These are phyloP conservation scores for Physella acuta DNA, from an alignment of 1,140 invertebrate genomes.

Conservation along the genomic window DNA sequence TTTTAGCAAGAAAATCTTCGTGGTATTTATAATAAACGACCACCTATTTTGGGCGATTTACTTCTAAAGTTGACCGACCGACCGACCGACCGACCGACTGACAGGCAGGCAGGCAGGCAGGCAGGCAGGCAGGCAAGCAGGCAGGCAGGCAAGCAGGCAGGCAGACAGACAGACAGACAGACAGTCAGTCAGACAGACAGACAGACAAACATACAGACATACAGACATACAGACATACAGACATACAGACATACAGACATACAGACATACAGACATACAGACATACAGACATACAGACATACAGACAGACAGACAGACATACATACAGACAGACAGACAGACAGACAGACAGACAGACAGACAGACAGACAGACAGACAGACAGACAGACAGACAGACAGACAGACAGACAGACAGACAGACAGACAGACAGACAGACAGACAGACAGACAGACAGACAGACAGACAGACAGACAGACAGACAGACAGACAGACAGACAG, in stretches of 20 bases:
- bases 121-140: no score
- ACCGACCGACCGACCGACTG: no score
- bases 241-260: constrained; percentile 2
- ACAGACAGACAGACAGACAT: no score
- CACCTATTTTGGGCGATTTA: not conserved
- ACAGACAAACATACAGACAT: no score
- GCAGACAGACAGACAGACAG: no score
- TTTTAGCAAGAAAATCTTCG: not conserved
- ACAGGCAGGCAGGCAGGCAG: no score
- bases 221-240: constrained; percentile 1
- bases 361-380: constrained; percentile 7
- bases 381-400: constrained; percentile 9
- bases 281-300: not conserved
- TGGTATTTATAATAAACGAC: not conserved
- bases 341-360: constrained; percentile 11
- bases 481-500: constrained; percentile 7
- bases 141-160: no score
- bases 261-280: constrained; percentile 7
- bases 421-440: constrained; percentile 7
- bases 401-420: constrained; percentile 7
- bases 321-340: no score
- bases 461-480: constrained; percentile 11
- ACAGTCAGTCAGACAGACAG: constrained; percentile 10
- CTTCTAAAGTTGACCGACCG: not conserved
- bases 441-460: constrained; percentile 4